Evolutionary conservation across 2,797 vertebrate genomes (phyloP), one percentile per base, ranked within the genome.

Genomic region (Eleutherodactylus coqui): DNA sequence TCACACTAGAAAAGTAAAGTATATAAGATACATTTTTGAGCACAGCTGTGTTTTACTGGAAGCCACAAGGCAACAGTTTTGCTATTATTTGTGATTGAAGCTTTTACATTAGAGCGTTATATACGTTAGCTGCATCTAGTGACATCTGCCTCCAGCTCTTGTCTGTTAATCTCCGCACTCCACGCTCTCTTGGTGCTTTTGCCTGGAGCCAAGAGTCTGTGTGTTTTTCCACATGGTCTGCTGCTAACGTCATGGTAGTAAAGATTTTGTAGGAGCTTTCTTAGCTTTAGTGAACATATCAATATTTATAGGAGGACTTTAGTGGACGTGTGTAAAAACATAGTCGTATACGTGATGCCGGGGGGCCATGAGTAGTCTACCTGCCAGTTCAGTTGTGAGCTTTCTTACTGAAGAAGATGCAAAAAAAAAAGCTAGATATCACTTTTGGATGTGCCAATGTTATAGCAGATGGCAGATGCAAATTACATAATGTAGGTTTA

Each of bases 121-220:
- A 29, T 60, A 43, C 29, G 55, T 79, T 17, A 41, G 55, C 5
- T 62, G 9, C 32, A 60, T 79, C 24, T 49, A 9, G 60, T 81
- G 79, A 81, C 79, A 69, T 49, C 10, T n/a, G 78, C 78, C 78
- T 64, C n/a, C 62, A 80, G 78, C 41, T 67, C 32, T 60, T 69
- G 60, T 16, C 79, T 67, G 60, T 24, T 49, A 81, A 36, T 81
- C 79, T 81, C 60, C 51, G 60, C 79, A 49, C 43, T 29, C 67
- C 29, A 24, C 43, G 19, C 34, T 49, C 43, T 69, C 29, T 49
- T 81, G 79, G 60, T 67, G 79, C 51, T 81, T 81, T 38, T 51
- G 79, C 79, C 79, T 51, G 79, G 27, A 81, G 79, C 79, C 34
- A 64, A 80, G 27, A 24, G 27, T 81, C 79, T n/a, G 41, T 49